Base-by-base conservation (phyloP, 1,140 invertebrate genomes). In the Melanaphis sacchari region DNA sequence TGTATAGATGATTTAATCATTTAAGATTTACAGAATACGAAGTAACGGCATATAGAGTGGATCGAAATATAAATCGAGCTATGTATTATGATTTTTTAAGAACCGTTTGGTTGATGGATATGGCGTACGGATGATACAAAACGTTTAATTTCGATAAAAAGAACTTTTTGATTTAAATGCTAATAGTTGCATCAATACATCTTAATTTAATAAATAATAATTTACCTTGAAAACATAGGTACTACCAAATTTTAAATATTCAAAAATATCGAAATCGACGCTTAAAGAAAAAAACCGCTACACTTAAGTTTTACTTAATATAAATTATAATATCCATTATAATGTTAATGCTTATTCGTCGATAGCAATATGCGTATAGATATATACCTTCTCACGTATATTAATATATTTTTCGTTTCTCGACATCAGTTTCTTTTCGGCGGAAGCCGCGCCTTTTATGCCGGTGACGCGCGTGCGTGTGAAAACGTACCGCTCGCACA, bases 401-500 rank as follows among this genome's bases (percentile, higher is more conserved):
- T 49, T 22, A n/a, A 21, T 46, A n/a, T 36, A 36, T 88, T 43
- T 76, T 81, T 91, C 52, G 38, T 76, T 36, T 43, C 38, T 41
- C 66, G 9, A 11, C 84, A 41, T 84, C 82, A 18, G 38, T 85
- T 91, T 66, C 41, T 66, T 91, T 91, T 92, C 49, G 59, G 40
- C 54, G 90, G 31, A 81, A 11, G 91, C 91, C 91, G 59, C 59
- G 66, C 91, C 91, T 84, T 54, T 52, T 38, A n/a, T 22, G 8
- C 9, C 15, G 46, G 46, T 15, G 46, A 38, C 66, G 9, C 66
- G 40, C 66, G 59, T 82, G 59, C 90, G 90, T 91, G 90, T 82
- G 66, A 91, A 91, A 91, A 91, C n/a, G 41, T 91, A n/a, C 59
- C 41, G 90, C 46, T 36, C 24, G n/a, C 36, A 40, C 22, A 43